phyloP scores from a whole-genome alignment of 2,797 vertebrate genomes.

The Melanogrammus aeglefinus region DNA sequence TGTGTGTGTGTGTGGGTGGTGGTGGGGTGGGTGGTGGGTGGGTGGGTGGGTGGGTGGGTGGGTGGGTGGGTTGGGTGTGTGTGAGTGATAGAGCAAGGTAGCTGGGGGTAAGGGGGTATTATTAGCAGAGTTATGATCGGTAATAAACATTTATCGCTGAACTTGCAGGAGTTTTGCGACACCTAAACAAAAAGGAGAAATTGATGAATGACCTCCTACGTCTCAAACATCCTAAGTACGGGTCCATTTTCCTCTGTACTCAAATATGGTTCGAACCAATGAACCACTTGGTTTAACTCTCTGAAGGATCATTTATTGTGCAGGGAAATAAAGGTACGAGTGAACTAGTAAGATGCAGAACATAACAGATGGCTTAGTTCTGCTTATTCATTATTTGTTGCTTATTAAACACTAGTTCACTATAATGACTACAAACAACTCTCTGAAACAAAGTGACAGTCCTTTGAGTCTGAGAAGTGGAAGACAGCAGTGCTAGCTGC shows the following conservation, averaged over 20 bases:
- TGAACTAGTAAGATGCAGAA: background rate
- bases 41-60: background rate
- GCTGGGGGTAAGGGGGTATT: background rate
- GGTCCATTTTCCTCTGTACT: background rate
- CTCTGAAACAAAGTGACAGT: background rate
- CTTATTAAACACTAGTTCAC: background rate
- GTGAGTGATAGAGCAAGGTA: too few relatives aligned
- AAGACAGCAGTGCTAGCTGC: slow-evolving; percentile 31
- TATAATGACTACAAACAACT: background rate
- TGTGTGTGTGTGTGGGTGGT: too few relatives aligned
- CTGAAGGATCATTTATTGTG: background rate
- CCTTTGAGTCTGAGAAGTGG: slow-evolving; percentile 10
- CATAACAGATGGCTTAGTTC: background rate
- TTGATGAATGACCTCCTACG: background rate
- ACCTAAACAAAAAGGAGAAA: background rate
- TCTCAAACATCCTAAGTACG: background rate
- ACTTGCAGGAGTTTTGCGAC: background rate
- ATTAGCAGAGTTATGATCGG: background rate
- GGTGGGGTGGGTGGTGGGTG: too few relatives aligned
- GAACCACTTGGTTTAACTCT: background rate
- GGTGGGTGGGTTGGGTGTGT: background rate
- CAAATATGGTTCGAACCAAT: background rate
- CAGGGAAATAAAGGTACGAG: background rate
- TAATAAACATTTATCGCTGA: slow-evolving; percentile 3
- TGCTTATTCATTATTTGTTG: background rate